A percentile compares a stretch with the other conserved stretches of the same genome.
These are phyloP conservation scores for Nasua narica DNA, from an alignment of 2,797 vertebrate species.

Conservation along the genomic window DNA sequence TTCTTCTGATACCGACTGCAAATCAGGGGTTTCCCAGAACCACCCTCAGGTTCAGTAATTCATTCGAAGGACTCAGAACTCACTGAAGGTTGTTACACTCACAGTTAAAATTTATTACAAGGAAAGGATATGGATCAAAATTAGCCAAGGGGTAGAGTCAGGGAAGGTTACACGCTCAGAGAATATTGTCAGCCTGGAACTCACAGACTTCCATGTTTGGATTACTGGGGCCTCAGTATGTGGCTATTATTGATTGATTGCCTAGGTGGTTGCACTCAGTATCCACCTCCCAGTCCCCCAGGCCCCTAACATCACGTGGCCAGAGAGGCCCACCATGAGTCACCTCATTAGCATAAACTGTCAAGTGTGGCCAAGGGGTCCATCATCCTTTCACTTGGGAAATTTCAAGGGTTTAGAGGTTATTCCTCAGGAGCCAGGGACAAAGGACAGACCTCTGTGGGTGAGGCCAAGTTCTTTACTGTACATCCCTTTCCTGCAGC, in stretches of 20 bases:
- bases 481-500: neutral
- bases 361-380: neutral
- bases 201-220: neutral
- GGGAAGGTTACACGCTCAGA: neutral
- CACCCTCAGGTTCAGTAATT: neutral
- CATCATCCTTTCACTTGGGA: neutral
- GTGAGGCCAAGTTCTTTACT: neutral
- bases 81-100: neutral
- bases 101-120: neutral
- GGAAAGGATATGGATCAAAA: neutral
- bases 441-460: neutral
- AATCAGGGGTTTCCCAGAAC: neutral
- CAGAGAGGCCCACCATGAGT: neutral
- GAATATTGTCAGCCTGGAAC: neutral
- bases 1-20: neutral
- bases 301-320: neutral
- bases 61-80: neutral
- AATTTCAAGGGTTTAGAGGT: neutral
- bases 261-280: neutral
- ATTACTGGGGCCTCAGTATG: neutral
- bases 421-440: neutral
- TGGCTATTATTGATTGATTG: neutral
- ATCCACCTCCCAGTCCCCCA: neutral
- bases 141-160: neutral
- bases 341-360: neutral